Percentiles rank a stretch among this genome's conserved stretches.
Evolutionary conservation across 2,113 vertebrate genomes (phyloP).

Genomic region (Excalfactoria chinensis): DNA sequence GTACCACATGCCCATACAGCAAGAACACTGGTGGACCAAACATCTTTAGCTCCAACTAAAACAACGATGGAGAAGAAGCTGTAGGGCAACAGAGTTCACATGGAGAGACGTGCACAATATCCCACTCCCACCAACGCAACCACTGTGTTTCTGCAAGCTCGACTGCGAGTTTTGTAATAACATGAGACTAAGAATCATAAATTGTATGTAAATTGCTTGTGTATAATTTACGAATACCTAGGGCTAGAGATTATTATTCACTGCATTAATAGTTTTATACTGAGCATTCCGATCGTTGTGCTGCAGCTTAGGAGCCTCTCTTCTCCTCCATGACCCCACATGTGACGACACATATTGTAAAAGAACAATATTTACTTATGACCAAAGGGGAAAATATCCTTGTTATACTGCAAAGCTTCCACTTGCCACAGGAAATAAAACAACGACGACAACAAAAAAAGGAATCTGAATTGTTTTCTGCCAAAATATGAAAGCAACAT

Average conservation of each 20-base stretch:
- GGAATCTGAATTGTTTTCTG: neutral
- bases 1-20: neutral
- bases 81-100: neutral
- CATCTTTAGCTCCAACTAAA: neutral
- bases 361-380: slow-evolving; percentile 35
- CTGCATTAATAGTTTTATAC: slow-evolving; percentile 39
- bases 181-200: slow-evolving; percentile 37
- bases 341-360: neutral
- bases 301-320: neutral
- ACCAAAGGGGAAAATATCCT: slow-evolving; percentile 19
- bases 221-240: slow-evolving; percentile 65
- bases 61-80: neutral
- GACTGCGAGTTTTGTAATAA: slow-evolving; percentile 32
- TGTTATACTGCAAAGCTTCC: slow-evolving; percentile 15
- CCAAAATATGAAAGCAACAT: slow-evolving; percentile 24
- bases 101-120: neutral
- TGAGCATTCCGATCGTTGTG: neutral
- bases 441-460: neutral
- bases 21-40: neutral
- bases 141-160: accelerated
- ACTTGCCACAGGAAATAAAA: neutral
- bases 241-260: slow-evolving; percentile 64
- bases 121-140: neutral
- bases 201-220: slow-evolving; percentile 61
- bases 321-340: slow-evolving; percentile 22